Conservation (phyloP, 2,888 invertebrate species). For the Erebia epiphron region DNA sequence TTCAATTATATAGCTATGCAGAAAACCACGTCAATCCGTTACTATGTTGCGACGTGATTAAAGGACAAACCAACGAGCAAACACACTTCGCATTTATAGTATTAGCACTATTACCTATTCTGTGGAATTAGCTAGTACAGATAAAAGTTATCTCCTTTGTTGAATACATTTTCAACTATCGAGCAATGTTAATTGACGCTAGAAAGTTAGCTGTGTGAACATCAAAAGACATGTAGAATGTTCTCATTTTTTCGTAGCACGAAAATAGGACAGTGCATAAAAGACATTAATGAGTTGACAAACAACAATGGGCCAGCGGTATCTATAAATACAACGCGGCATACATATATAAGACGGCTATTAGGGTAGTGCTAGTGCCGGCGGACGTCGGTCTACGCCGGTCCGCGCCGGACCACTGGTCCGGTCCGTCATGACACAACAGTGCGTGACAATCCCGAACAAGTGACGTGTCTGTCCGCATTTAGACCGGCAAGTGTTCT, state of each 20-base stretch:
- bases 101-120: too few relatives aligned
- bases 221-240: slow-evolving; percentile 1
- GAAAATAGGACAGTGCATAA: slow-evolving; percentile 32
- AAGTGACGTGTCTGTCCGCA: slow-evolving; percentile 66
- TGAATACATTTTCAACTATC: too few relatives aligned
- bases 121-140: too few relatives aligned
- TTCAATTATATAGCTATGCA: too few relatives aligned
- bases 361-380: slow-evolving; percentile 47
- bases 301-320: slow-evolving; percentile 29
- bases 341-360: slow-evolving; percentile 52
- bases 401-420: slow-evolving; percentile 12
- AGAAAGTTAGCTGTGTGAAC: not conserved
- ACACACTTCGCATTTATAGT: too few relatives aligned
- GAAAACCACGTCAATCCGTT: too few relatives aligned
- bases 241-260: slow-evolving; percentile 12
- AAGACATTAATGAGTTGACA: slow-evolving; percentile 40
- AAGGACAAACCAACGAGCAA: too few relatives aligned
- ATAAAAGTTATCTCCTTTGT: too few relatives aligned
- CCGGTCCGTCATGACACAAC: slow-evolving; percentile 25
- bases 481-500: slow-evolving; percentile 71
- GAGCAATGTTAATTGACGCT: not conserved
- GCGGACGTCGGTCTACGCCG: not conserved
- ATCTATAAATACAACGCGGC: slow-evolving; percentile 22
- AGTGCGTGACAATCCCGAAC: slow-evolving; percentile 52
- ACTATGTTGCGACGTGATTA: too few relatives aligned